Percentiles rank a stretch among this genome's conserved stretches.
These are phyloP conservation scores for Mythimna albipuncta DNA, from an alignment of 2,888 invertebrate species.

Conservation along the genomic window DNA sequence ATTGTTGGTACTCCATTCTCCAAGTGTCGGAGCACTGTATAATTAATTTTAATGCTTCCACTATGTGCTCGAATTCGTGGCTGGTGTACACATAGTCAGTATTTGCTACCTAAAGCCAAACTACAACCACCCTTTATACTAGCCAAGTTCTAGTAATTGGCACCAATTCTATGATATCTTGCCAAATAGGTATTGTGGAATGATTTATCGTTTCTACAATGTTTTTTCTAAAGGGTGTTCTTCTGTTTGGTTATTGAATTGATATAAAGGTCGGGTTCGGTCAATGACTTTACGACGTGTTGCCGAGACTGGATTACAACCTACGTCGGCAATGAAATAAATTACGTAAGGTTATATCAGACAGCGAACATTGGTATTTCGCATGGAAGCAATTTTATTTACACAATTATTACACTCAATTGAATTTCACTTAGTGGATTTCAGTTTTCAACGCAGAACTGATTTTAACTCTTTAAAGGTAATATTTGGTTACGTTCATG, in stretches of 20 bases:
- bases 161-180: conserved; percentile 40
- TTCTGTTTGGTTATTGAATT: conserved; percentile 26
- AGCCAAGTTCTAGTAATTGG: conserved; percentile 56
- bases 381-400: conserved; percentile 24
- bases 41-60: conserved; percentile 51
- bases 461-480: not conserved
- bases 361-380: conserved; percentile 29
- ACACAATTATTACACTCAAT: conserved; percentile 46
- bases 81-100: conserved; percentile 23
- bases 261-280: conserved; percentile 21
- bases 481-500: not conserved
- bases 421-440: conserved; percentile 11
- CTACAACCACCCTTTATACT: conserved; percentile 16
- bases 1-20: conserved; percentile 29
- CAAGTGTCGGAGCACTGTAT: conserved; percentile 39
- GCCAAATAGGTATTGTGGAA: conserved; percentile 51
- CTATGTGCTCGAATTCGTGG: conserved; percentile 42
- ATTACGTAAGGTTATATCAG: conserved; percentile 23
- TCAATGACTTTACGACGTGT: conserved; percentile 29
- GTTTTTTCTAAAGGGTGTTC: conserved; percentile 32
- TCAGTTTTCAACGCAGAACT: conserved; percentile 1
- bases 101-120: conserved; percentile 16
- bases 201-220: conserved; percentile 45
- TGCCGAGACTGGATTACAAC: conserved; percentile 2
- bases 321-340: conserved; percentile 14